Evolutionary conservation across 2,888 invertebrate species (phyloP).

Genomic region (Chelonus formosanus): DNA sequence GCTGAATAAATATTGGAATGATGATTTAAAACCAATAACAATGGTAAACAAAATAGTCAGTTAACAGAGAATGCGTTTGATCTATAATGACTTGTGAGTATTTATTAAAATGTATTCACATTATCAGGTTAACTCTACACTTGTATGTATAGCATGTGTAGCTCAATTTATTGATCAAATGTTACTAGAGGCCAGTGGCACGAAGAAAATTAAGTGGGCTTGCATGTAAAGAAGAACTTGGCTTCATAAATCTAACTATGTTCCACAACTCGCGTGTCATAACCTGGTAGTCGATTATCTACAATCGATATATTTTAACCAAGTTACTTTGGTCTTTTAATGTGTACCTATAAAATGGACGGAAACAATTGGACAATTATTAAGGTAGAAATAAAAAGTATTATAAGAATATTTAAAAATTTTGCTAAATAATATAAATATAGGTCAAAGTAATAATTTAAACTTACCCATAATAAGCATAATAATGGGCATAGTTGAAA

Average conservation of each 20-base stretch:
- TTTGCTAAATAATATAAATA: background rate
- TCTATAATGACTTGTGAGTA: background rate
- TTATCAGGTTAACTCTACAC: background rate
- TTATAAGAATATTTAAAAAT: background rate
- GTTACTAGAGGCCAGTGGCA: conserved; percentile 26
- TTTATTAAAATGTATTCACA: too few relatives aligned
- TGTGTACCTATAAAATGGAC: background rate
- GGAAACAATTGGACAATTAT: background rate
- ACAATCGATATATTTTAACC: conserved; percentile 29
- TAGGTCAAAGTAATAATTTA: conserved; percentile 16
- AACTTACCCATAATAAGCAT: conserved; percentile 83
- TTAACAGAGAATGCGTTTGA: background rate
- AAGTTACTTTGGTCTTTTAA: conserved; percentile 9
- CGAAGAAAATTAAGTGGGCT: conserved; percentile 42
- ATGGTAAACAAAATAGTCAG: background rate
- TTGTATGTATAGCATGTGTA: background rate
- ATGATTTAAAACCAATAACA: background rate
- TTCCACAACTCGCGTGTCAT: conserved; percentile 42
- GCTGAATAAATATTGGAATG: background rate
- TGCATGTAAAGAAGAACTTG: conserved; percentile 40
- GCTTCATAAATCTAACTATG: conserved; percentile 20
- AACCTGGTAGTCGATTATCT: conserved; percentile 41
- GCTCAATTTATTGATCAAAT: conserved; percentile 16
- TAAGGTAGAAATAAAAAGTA: too few relatives aligned
- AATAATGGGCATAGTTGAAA: conserved; percentile 76